A percentile compares a stretch with the other conserved stretches of the same genome.
These are phyloP conservation scores for Acromyrmex echinatior DNA, from an alignment of 1,140 invertebrate species.

Conservation along the genomic window DNA sequence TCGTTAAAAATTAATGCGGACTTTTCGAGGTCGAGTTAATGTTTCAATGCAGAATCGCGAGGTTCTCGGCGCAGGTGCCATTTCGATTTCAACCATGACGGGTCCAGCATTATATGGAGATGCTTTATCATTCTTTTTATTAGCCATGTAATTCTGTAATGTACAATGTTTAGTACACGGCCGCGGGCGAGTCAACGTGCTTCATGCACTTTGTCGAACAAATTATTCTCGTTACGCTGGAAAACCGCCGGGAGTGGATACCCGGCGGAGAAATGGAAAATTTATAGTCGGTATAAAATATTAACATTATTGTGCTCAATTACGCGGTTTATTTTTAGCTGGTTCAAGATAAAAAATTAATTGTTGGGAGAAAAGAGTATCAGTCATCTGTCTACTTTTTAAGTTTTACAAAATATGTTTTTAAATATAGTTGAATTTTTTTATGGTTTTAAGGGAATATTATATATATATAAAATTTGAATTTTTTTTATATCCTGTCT, in stretches of 20 bases:
- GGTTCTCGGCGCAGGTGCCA: conserved; percentile 1
- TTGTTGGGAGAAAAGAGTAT: not conserved
- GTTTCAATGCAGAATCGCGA: conserved; percentile 15
- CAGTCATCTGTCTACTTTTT: not conserved
- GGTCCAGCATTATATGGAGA: not conserved
- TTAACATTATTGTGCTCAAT: conserved; percentile 36
- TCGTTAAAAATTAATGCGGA: conserved; percentile 48
- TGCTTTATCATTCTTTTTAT: conserved; percentile 53
- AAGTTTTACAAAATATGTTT: not conserved
- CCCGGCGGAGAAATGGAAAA: conserved; percentile 21
- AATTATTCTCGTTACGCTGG: conserved; percentile 49
- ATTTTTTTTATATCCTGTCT: not conserved
- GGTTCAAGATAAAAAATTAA: not conserved
- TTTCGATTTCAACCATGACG: conserved; percentile 44
- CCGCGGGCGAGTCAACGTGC: not conserved
- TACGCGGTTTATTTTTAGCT: not conserved
- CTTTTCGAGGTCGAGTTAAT: conserved; percentile 7
- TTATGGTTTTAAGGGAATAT: not conserved
- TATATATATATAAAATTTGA: not conserved
- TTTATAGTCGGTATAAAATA: conserved; percentile 41
- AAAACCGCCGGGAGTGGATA: conserved; percentile 12
- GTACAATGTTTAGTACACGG: conserved; percentile 34
- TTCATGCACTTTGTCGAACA: conserved; percentile 1
- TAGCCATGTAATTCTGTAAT: conserved; percentile 45
- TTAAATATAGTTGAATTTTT: not conserved